These are phyloP conservation scores for Phasianus colchicus DNA, from an alignment of 2,113 vertebrate genomes.

Conservation along the genomic window DNA sequence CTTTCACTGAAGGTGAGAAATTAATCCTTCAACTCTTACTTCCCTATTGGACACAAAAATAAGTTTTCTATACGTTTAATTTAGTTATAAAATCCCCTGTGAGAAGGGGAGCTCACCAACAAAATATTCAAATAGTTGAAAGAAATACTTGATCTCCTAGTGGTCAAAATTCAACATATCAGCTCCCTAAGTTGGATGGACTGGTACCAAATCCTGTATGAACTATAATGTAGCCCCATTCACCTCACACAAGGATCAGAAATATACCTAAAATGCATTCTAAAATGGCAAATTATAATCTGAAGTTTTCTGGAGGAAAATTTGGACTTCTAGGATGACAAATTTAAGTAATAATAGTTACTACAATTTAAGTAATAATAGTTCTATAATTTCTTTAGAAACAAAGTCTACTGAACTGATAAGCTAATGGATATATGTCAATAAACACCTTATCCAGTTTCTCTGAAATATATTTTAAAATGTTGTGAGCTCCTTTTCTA, in stretches of 20 bases:
- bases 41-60: neutral
- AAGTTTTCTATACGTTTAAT: neutral
- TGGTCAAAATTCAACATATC: neutral
- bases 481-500: neutral
- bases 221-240: neutral
- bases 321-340: neutral
- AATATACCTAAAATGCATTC: neutral
- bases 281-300: neutral
- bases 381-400: neutral
- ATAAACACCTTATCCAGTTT: neutral
- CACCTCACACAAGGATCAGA: neutral
- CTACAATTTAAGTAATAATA: neutral
- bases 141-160: neutral
- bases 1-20: neutral
- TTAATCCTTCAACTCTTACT: neutral
- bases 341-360: neutral
- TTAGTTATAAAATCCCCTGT: neutral
- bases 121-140: neutral
- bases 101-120: neutral
- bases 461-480: neutral
- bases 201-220: neutral
- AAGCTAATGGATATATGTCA: neutral
- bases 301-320: neutral
- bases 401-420: neutral
- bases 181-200: neutral